Conservation (phyloP, 1,140 invertebrate species). For the Trichonephila inaurata region DNA sequence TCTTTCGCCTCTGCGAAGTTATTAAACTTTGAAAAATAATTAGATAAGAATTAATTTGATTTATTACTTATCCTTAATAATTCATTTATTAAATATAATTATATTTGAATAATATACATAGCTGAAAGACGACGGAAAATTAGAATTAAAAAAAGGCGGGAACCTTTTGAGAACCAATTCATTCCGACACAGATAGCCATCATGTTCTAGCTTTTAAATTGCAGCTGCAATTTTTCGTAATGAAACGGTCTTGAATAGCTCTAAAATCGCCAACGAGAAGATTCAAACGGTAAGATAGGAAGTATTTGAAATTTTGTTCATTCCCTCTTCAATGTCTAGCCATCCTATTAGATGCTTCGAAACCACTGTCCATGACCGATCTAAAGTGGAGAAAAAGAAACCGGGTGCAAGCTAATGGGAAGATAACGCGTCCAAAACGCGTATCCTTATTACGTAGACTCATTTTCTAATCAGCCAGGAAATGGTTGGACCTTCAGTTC, state of each 20-base stretch:
- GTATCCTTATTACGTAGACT: slow-evolving; percentile 75
- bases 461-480: slow-evolving; percentile 76
- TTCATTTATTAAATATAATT: neutral
- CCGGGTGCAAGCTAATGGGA: slow-evolving; percentile 61
- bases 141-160: neutral
- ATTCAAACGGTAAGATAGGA: slow-evolving; percentile 20
- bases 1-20: too few relatives aligned
- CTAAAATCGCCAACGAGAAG: neutral
- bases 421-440: slow-evolving; percentile 74
- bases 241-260: neutral
- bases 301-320: slow-evolving; percentile 1
- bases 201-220: neutral
- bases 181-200: neutral
- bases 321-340: slow-evolving; percentile 11
- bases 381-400: slow-evolving; percentile 47
- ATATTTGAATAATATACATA: neutral
- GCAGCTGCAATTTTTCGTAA: neutral
- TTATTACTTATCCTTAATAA: too few relatives aligned
- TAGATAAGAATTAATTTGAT: too few relatives aligned
- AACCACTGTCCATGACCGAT: slow-evolving; percentile 55
- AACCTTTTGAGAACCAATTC: neutral
- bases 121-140: neutral
- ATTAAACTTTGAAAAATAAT: too few relatives aligned
- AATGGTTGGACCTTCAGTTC: slow-evolving; percentile 76
- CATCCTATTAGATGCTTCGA: slow-evolving; percentile 27